A percentile compares a stretch with the other conserved stretches of the same genome.
These are phyloP conservation scores for Luidia sarsii DNA, from an alignment of 53 echinoderm and acorn worm species.

Conservation along the genomic window DNA sequence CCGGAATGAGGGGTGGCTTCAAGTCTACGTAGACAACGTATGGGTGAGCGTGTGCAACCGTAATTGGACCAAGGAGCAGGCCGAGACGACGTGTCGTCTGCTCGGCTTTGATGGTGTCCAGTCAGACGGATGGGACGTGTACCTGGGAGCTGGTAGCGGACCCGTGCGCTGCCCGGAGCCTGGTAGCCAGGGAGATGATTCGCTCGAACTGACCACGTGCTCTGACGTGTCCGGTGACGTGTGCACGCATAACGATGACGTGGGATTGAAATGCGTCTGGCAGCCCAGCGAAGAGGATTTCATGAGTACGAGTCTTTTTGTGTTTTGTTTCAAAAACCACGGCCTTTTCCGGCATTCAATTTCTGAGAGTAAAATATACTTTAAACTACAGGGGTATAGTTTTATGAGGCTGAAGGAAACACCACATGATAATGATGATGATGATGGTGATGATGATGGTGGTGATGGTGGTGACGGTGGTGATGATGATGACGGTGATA, in stretches of 20 bases:
- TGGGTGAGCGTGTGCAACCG: constrained; percentile 24
- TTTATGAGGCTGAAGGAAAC: no score
- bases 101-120: constrained; percentile 25
- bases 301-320: no score
- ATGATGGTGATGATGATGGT: no score
- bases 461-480: no score
- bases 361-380: no score
- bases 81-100: neutral
- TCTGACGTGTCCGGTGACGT: neutral
- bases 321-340: no score
- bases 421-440: no score
- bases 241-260: constrained; percentile 42
- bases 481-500: no score
- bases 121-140: constrained; percentile 8
- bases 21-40: neutral
- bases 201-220: neutral
- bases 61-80: constrained; percentile 6
- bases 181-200: no score
- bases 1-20: constrained; percentile 22
- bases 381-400: no score
- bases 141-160: constrained; percentile 4
- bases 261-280: constrained; percentile 3
- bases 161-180: neutral
- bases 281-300: constrained; percentile 5
- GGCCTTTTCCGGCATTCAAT: no score